Percentiles rank a stretch among this genome's conserved stretches.
Conservation (phyloP, 1,140 invertebrate genomes). For the Oryctes rhinoceros region DNA sequence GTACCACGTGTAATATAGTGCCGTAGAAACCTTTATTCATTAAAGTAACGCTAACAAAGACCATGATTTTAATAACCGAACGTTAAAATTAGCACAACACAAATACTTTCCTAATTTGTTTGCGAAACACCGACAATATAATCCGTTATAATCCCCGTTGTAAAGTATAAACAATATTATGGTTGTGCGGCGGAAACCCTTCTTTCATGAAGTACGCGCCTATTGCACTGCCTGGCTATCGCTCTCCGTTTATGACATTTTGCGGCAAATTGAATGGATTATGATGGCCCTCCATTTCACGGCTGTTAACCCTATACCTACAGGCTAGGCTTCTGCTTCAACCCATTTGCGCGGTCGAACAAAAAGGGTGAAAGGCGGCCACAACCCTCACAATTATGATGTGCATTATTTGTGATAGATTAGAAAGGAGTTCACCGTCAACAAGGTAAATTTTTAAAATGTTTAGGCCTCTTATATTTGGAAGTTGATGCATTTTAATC, state of each 20-base stretch:
- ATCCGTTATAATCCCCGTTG: not conserved
- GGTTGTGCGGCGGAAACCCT: not conserved
- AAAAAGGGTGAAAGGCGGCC: not conserved
- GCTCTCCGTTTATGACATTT: not conserved
- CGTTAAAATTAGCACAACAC: too few species aligned
- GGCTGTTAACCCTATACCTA: not conserved
- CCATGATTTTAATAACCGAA: too few species aligned
- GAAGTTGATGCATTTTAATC: too few species aligned
- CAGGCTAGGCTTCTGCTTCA: not conserved
- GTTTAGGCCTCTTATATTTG: too few species aligned
- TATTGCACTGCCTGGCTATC: not conserved
- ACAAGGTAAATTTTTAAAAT: too few species aligned
- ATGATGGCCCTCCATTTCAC: not conserved
- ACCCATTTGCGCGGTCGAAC: not conserved
- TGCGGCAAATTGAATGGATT: slow-evolving; percentile 1
- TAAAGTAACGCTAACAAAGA: too few species aligned
- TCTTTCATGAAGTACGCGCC: not conserved
- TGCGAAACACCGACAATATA: not conserved
- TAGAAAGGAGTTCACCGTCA: not conserved
- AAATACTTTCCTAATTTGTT: too few species aligned
- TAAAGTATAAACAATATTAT: not conserved
- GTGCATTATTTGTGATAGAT: not conserved
- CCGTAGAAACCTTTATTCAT: too few species aligned
- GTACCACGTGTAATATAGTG: too few species aligned
- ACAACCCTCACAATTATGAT: not conserved